Evolutionary conservation across 2,113 vertebrate genomes (phyloP), one percentile per base, ranked within the genome.

Genomic region (Mirza zaza): DNA sequence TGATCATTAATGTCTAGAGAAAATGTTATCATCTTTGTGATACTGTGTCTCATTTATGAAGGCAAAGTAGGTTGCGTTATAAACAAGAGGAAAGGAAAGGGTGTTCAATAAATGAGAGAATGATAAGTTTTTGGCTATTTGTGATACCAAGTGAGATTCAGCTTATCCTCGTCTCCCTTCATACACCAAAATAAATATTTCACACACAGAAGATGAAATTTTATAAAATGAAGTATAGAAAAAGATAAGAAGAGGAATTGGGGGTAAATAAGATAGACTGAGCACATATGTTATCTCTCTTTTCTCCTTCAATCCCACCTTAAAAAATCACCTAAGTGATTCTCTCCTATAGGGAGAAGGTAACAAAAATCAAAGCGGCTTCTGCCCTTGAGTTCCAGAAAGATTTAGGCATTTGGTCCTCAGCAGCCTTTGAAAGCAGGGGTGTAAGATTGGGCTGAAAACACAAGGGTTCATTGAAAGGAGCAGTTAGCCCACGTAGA

Each of bases 111-210:
- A 65, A 34, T 65, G 63, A 65, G 32, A 32, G 63, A 80, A 80
- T 48, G 14, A 42, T 34, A 20, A 4, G 55, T 65, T 36, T 89
- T 87, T 57, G 82, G 13, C 67, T 81, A 21, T 15, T 32, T 45
- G 7, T 25, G 57, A 8, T 27, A 42, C 17, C 20, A 9, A 67
- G 17, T 52, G 29, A 48, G 23, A 39, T 61, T 65, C 55, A 75
- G 25, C n/a, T 63, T 36, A 21, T 34, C 3, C 36, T 65, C 36
- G n/a, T n/a, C 20, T 97, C 4, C 67, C 23, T 85, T 85, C 63
- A 90, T 11, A 85, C 27, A 86, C 7, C 36, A 65, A 88, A 88
- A 87, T 76, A 25, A 82, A 85, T 91, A 88, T 85, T 92, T 27
- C 8, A 81, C 32, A 70, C 21, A 73, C 21, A 48, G 79, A 87